Percentiles rank a stretch among this genome's conserved stretches.
These are phyloP conservation scores for Lycia hirtaria DNA, from an alignment of 2,888 invertebrate genomes.

Conservation along the genomic window DNA sequence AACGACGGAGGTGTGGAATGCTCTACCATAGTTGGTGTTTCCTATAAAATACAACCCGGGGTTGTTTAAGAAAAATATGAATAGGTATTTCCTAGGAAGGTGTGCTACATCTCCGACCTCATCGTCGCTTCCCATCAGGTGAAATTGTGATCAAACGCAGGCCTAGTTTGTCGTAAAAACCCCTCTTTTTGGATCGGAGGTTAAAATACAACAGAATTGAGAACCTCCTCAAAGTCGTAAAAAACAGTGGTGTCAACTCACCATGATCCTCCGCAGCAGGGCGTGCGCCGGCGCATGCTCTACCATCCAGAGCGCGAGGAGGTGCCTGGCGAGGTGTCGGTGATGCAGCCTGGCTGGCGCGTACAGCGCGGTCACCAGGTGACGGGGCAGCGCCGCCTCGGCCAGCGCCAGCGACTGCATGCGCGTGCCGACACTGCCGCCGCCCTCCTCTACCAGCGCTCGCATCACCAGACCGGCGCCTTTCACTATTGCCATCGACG, in stretches of 20 bases:
- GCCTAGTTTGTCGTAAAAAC: too few relatives aligned
- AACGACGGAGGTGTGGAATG: too few relatives aligned
- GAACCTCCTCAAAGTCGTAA: too few relatives aligned
- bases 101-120: too few relatives aligned
- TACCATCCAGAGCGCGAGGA: conserved; percentile 98
- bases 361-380: conserved; percentile 95
- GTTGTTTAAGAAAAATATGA: too few relatives aligned
- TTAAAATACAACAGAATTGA: too few relatives aligned
- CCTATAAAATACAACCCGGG: too few relatives aligned
- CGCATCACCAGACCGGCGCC: conserved; percentile 99
- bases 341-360: conserved; percentile 94
- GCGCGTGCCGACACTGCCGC: conserved; percentile 94
- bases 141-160: too few relatives aligned
- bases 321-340: conserved; percentile 94
- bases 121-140: too few relatives aligned
- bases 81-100: too few relatives aligned
- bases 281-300: conserved; percentile 96
- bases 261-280: conserved; percentile 94
- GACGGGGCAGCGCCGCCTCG: conserved; percentile 97
- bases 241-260: conserved; percentile 61
- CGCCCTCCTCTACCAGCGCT: conserved; percentile 98
- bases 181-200: too few relatives aligned
- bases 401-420: conserved; percentile 98
- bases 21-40: too few relatives aligned
- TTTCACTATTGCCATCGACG: conserved; percentile 98